phyloP scores from a whole-genome alignment of 2,888 invertebrate genomes.

The Ophraella communa region DNA sequence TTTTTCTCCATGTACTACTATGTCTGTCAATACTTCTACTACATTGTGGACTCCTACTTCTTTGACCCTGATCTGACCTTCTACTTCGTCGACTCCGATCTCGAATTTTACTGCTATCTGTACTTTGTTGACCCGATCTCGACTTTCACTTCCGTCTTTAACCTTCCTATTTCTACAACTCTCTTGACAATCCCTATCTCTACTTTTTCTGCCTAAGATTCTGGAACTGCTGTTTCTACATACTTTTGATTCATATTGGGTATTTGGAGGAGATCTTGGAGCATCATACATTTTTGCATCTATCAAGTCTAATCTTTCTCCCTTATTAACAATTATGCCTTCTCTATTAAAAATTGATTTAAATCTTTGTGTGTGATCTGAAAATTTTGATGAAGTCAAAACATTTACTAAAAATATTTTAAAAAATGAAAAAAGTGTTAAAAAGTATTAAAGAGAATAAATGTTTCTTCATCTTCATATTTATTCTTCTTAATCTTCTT shows the following conservation, averaged over 20 bases:
- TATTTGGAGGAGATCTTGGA: background rate
- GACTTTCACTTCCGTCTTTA: background rate
- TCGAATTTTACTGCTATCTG: conserved; percentile 1
- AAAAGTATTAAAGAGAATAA: too few species aligned
- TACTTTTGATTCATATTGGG: conserved; percentile 15
- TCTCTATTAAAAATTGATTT: conserved; percentile 8
- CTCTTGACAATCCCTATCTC: background rate
- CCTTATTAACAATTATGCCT: conserved; percentile 15
- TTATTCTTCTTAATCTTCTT: background rate
- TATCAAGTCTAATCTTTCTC: background rate
- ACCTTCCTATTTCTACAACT: conserved; percentile 2
- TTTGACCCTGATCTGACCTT: too few species aligned
- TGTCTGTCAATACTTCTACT: conserved; percentile 11
- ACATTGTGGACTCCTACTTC: conserved; percentile 15
- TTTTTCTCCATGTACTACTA: background rate
- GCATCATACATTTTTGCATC: background rate
- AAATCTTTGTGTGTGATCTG: conserved; percentile 4
- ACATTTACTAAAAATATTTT: background rate
- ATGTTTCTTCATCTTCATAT: background rate
- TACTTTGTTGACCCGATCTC: background rate
- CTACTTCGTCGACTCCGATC: conserved; percentile 5
- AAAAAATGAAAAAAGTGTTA: background rate
- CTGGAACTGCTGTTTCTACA: conserved; percentile 19
- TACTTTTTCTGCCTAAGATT: background rate
- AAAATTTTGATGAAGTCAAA: conserved; percentile 6